Conservation (phyloP, 2,113 vertebrate genomes). For the Raja brachyura region DNA sequence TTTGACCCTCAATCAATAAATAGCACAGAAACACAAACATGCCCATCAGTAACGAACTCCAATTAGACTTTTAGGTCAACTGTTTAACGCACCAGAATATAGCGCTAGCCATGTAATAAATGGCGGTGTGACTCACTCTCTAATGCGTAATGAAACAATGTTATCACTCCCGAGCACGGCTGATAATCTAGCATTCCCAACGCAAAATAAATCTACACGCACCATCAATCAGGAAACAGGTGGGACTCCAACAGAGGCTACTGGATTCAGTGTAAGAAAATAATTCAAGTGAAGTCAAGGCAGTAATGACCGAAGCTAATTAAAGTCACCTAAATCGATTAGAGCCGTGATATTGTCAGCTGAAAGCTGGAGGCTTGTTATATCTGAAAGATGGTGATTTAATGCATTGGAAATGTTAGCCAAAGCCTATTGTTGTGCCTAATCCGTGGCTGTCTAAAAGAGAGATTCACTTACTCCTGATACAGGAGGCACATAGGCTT, state of each 20-base stretch:
- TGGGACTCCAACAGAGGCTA: conserved; percentile 56
- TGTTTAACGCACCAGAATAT: neutral
- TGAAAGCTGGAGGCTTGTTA: neutral
- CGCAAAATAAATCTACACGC: conserved; percentile 61
- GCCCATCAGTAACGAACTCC: neutral
- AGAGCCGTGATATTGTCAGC: neutral
- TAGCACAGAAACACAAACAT: neutral
- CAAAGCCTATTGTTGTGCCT: conserved; percentile 34
- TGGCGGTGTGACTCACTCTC: neutral
- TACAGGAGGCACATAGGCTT: conserved; percentile 59
- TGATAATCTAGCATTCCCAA: conserved; percentile 59
- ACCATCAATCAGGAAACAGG: conserved; percentile 55
- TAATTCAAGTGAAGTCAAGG: neutral
- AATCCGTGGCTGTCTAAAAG: conserved; percentile 43
- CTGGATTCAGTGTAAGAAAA: conserved; percentile 30
- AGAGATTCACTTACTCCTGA: conserved; percentile 69
- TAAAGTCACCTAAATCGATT: neutral
- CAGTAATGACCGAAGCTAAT: neutral
- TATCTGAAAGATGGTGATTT: neutral
- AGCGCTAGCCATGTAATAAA: neutral
- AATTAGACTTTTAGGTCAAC: neutral
- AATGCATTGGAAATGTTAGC: neutral
- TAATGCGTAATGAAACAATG: neutral
- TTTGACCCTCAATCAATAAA: neutral
- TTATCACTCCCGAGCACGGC: conserved; percentile 11